Base-by-base conservation (phyloP, 2,113 vertebrate species). In the Sphaerodactylus townsendi region DNA sequence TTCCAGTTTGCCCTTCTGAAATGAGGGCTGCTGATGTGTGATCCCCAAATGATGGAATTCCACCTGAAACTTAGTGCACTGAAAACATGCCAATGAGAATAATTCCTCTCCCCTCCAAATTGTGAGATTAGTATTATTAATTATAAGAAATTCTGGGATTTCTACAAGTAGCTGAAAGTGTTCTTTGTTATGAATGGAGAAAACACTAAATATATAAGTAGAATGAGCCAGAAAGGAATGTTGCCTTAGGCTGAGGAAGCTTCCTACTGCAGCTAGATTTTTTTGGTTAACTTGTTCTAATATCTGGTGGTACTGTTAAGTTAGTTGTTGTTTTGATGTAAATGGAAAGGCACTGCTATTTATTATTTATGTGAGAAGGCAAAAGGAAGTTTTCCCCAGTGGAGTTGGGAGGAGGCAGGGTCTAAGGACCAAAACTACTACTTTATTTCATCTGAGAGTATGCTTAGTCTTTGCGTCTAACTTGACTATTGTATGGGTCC, bases 401-500 rank as follows among this genome's bases (percentile, higher is more conserved):
- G 5, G n/a, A 3, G 65, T 11, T 66, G 64, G 14, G 25, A 33
- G 11, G 30, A 66, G 65, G 25, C 2, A 13, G 65, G 35, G 21
- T 28, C 41, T 28, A 56, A 25, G 23, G 35, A 39, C 23, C 21
- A 25, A 39, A 77, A 59, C 53, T 37, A 39, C 3, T 4, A 28
- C 13, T 25, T 39, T 25, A 76, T n/a, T 59, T 23, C 23, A 59
- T 59, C 28, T 56, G 72, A 50, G 13, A n/a, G 46, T 74, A 50
- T 50, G 30, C n/a, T 30, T 50, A n/a, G 9, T 28, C 23, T 70
- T 21, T 69, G 44, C 41, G 50, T 89, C 59, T 78, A 68, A 39
- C 83, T 70, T 81, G 85, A 39, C 10, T 77, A 23, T 72, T 88
- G 44, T 44, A 85, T 28, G 11, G 33, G 70, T 75, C 35, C 79